Conservation (phyloP, 2,888 invertebrate species). For the Amiota minor region DNA sequence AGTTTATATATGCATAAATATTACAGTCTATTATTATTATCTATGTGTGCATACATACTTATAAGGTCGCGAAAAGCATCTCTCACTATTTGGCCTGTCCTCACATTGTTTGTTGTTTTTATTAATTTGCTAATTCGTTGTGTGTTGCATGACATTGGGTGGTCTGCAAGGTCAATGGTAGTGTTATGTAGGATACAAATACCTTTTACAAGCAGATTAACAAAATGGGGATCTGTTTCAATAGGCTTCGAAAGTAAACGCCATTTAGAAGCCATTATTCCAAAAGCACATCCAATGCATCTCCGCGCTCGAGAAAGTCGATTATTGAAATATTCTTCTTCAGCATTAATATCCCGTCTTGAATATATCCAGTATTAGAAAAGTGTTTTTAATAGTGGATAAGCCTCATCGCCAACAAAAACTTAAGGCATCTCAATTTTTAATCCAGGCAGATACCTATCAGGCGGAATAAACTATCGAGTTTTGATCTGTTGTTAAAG, state of each 20-base stretch:
- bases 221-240: neutral
- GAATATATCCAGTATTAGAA: constrained; percentile 12
- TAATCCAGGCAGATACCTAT: constrained; percentile 2
- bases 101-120: too few relatives aligned
- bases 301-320: constrained; percentile 5
- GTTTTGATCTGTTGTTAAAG: constrained; percentile 16
- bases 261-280: neutral
- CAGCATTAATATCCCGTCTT: neutral
- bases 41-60: too few relatives aligned
- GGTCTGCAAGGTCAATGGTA: too few relatives aligned
- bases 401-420: neutral
- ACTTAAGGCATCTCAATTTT: constrained; percentile 18
- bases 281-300: neutral
- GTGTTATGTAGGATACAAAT: too few relatives aligned
- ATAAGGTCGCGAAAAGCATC: too few relatives aligned
- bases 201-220: too few relatives aligned
- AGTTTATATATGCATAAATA: too few relatives aligned
- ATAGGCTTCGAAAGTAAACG: neutral
- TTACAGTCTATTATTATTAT: too few relatives aligned
- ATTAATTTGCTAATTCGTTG: too few relatives aligned
- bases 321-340: constrained; percentile 10
- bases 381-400: neutral
- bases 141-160: too few relatives aligned
- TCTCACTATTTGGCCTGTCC: too few relatives aligned
- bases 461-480: neutral